Evolutionary conservation across 2,113 vertebrate genomes (phyloP), one percentile per base, ranked within the genome.

Genomic region (Desmodus rotundus): DNA sequence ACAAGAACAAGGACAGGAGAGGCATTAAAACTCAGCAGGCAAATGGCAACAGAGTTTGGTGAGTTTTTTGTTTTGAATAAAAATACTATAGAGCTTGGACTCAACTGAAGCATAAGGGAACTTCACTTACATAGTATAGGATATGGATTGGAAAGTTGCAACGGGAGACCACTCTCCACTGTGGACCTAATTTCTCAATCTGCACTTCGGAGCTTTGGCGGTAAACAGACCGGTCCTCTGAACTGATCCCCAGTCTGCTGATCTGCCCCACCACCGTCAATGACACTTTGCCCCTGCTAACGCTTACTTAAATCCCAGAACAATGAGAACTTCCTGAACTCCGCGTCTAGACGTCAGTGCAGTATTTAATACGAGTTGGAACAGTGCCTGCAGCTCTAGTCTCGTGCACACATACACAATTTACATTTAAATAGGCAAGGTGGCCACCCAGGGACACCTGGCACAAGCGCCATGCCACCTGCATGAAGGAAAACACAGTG

Each of bases 321-420:
- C 56, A 93, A 87, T 67, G 47, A 87, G 78, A 93, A 77, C 84
- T 61, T 72, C 58, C 63, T 41, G 28, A 31, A 36, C 20, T 96
- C 22, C 8, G 43, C 58, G 89, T 93, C 56, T 89, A 54, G 90
- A 76, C 78, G 52, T 56, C 22, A 17, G 63, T 54, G 13, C 20
- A 33, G 81, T 96, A 89, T 93, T 95, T 91, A 95, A 95, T 70
- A 20, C 58, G 87, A 87, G 13, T 77, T 82, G 26, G 95, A 96
- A 93, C 7, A 63, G 72, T 52, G 87, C 87, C 77, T 93, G 47
- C 28, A 87, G 26, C 85, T 90, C 36, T 61, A 36, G 70, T 95
- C 56, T 95, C 19, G 33, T 61, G 73, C 4, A 17, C 26, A 77
- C n/a, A 45, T 28, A 80, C 24, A 87, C 73, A 77, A 87, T 87